These are phyloP conservation scores for Formica aserva DNA, from an alignment of 2,888 invertebrate species.

Conservation along the genomic window DNA sequence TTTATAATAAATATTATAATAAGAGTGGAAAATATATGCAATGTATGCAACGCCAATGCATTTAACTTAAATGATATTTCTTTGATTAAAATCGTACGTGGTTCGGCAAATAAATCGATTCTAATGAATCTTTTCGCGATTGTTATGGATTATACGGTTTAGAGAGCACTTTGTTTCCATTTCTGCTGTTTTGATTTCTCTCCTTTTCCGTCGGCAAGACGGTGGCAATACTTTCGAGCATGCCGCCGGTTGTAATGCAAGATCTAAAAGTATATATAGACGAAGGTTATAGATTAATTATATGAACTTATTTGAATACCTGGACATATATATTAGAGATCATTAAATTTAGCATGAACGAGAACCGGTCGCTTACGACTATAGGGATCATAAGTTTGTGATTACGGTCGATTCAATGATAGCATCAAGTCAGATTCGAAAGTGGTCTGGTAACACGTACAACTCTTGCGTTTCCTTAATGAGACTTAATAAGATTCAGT, in stretches of 20 bases:
- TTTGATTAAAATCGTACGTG: background rate
- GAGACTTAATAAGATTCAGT: background rate
- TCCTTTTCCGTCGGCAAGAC: constrained; percentile 35
- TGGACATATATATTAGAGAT: constrained; percentile 74
- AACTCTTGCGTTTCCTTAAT: constrained; percentile 7
- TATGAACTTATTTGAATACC: constrained; percentile 79
- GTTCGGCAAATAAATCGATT: constrained; percentile 52
- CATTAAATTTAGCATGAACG: constrained; percentile 75
- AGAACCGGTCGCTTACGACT: constrained; percentile 55
- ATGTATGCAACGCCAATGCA: background rate
- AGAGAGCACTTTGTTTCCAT: constrained; percentile 58
- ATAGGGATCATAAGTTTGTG: constrained; percentile 49
- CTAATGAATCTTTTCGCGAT: constrained; percentile 76
- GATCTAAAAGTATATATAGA: constrained; percentile 68
- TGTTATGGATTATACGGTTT: constrained; percentile 78
- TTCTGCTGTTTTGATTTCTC: constrained; percentile 46
- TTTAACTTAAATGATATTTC: background rate
- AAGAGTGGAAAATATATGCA: background rate
- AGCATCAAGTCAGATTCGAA: constrained; percentile 47
- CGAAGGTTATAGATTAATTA: constrained; percentile 79
- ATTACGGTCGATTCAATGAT: constrained; percentile 69
- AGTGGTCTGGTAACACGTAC: constrained; percentile 1
- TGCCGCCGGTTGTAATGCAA: constrained; percentile 16
- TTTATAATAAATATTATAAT: background rate
- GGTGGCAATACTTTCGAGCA: constrained; percentile 6